Evolutionary conservation across 2,113 vertebrate species (phyloP).

Genomic region (Nycticebus coucang): DNA sequence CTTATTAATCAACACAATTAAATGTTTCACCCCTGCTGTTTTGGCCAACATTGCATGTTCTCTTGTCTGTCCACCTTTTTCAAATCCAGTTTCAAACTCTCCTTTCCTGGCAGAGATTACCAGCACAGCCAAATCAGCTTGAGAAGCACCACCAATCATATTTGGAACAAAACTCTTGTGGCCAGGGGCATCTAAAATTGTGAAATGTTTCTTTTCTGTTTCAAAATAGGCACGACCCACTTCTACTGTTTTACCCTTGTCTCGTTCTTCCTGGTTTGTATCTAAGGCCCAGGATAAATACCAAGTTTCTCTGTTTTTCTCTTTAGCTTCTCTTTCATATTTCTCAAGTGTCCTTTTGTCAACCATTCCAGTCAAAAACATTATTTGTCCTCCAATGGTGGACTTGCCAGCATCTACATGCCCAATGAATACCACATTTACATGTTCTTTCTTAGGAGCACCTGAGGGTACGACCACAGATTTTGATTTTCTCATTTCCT

Average conservation of each 20-base stretch:
- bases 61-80: constrained; percentile 97
- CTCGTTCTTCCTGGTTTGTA: constrained; percentile 98
- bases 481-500: constrained; percentile 92
- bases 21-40: constrained; percentile 97
- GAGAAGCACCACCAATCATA: constrained; percentile 98
- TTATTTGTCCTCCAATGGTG: constrained; percentile 98
- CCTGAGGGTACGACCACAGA: constrained; percentile 88
- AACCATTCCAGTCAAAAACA: constrained; percentile 96
- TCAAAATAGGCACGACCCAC: constrained; percentile 99
- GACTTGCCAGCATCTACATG: constrained; percentile 99
- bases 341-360: constrained; percentile 99
- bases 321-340: constrained; percentile 99
- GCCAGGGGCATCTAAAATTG: constrained; percentile 98
- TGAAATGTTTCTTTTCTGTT: constrained; percentile 99
- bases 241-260: constrained; percentile 99
- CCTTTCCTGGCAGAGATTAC: constrained; percentile 98
- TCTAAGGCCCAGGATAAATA: constrained; percentile 99
- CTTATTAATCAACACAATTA: constrained; percentile 99
- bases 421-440: constrained; percentile 98
- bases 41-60: constrained; percentile 98
- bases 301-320: constrained; percentile 99
- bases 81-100: constrained; percentile 99
- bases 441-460: constrained; percentile 97
- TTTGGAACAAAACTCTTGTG: constrained; percentile 99
- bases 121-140: constrained; percentile 97